A percentile compares a stretch with the other conserved stretches of the same genome.
Conservation (phyloP, 2,797 vertebrate genomes). For the Hirundo rustica region DNA sequence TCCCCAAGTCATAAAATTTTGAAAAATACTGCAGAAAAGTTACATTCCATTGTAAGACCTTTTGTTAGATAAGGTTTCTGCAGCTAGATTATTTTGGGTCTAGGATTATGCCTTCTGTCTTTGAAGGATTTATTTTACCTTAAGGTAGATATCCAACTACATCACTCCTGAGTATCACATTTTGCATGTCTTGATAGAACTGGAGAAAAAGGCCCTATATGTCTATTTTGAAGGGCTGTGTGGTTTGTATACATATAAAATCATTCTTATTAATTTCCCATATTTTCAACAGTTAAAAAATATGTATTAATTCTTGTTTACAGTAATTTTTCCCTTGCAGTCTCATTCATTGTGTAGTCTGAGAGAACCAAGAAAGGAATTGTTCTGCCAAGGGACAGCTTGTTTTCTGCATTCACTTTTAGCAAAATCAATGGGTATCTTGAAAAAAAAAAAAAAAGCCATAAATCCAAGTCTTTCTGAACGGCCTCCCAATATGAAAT, state of each 20-base stretch:
- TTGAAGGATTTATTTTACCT: neutral
- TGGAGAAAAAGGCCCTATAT: neutral
- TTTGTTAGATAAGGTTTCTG: neutral
- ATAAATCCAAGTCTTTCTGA: neutral
- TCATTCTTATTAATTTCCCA: neutral
- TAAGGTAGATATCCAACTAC: neutral
- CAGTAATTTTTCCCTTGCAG: neutral
- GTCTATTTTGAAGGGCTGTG: neutral
- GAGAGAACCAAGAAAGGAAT: constrained; percentile 20
- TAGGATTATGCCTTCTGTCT: neutral
- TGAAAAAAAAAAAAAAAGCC: neutral
- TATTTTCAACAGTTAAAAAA: neutral
- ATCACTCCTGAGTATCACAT: neutral
- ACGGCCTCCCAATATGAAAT: neutral
- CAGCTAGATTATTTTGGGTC: neutral
- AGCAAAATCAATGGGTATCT: neutral
- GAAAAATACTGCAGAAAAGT: neutral
- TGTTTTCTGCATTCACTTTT: neutral
- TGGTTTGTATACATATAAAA: neutral
- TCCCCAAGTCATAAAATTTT: neutral
- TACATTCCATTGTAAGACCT: neutral
- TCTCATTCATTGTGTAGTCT: neutral
- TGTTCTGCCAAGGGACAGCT: neutral
- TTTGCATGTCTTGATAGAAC: neutral
- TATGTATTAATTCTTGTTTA: neutral